These are phyloP conservation scores for Reinhardtius hippoglossoides DNA, from an alignment of 2,113 vertebrate genomes.

Conservation along the genomic window DNA sequence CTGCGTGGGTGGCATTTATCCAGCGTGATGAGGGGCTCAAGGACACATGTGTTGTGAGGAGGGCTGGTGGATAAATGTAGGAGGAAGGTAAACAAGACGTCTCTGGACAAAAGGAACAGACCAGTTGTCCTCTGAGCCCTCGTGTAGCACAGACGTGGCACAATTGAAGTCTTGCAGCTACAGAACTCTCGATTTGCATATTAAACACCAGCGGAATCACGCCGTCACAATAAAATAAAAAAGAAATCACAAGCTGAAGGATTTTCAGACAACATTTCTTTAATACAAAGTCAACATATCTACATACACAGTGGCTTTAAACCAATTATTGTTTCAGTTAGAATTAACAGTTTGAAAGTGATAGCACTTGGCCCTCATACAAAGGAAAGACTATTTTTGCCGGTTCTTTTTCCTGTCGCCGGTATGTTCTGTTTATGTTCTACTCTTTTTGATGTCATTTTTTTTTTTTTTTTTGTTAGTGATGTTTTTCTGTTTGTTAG, in stretches of 20 bases:
- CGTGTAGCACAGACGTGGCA: constrained; percentile 4
- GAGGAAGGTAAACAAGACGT: constrained; percentile 59
- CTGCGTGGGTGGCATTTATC: constrained; percentile 71
- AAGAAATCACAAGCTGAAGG: constrained; percentile 12
- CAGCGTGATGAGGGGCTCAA: constrained; percentile 59
- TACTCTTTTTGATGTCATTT: constrained; percentile 64
- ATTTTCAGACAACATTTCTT: constrained; percentile 95
- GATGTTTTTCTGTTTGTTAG: constrained; percentile 42
- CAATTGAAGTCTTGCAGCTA: neutral
- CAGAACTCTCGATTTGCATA: constrained; percentile 1
- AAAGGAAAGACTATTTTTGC: constrained; percentile 80
- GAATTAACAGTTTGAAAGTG: constrained; percentile 94
- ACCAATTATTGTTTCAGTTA: constrained; percentile 92
- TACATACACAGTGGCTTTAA: constrained; percentile 97
- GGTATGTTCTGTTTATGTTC: constrained; percentile 64
- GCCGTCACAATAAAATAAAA: constrained; percentile 4
- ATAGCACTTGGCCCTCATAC: constrained; percentile 89
- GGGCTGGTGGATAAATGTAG: constrained; percentile 60
- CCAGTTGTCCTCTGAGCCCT: neutral
- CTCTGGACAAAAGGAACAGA: constrained; percentile 11
- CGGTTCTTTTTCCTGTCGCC: constrained; percentile 67
- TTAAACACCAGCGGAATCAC: neutral
- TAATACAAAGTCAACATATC: constrained; percentile 99
- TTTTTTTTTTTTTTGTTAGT: constrained; percentile 57
- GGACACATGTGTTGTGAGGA: constrained; percentile 62